Conservation (phyloP, 2,888 invertebrate genomes). For the Choreutis nemorana region DNA sequence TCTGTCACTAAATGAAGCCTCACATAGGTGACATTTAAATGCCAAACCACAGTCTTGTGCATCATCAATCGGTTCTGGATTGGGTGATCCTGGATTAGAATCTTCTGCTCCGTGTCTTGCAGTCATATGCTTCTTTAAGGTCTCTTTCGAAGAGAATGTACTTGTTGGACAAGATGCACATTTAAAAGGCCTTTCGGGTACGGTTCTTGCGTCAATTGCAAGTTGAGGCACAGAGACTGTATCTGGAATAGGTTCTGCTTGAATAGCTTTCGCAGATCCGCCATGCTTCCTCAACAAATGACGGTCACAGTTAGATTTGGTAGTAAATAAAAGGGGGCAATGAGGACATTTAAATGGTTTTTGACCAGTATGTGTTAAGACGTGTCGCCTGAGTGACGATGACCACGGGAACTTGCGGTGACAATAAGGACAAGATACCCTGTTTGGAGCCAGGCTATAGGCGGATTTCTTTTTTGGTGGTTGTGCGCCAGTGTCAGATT, state of each 20-base stretch:
- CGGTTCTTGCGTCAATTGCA: slow-evolving; percentile 63
- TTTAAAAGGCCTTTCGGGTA: slow-evolving; percentile 80
- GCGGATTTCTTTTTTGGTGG: slow-evolving; percentile 89
- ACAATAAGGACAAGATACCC: slow-evolving; percentile 93
- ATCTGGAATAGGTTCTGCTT: slow-evolving; percentile 44
- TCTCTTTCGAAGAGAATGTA: slow-evolving; percentile 81
- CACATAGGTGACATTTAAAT: slow-evolving; percentile 94
- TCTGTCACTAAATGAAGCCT: slow-evolving; percentile 82
- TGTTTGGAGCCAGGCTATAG: slow-evolving; percentile 93
- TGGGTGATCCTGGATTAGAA: slow-evolving; percentile 46
- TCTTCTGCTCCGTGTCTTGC: slow-evolving; percentile 71
- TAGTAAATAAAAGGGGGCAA: slow-evolving; percentile 93
- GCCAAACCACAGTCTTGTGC: slow-evolving; percentile 70
- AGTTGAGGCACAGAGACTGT: slow-evolving; percentile 25
- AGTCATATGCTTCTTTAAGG: slow-evolving; percentile 79
- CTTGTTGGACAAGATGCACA: slow-evolving; percentile 84
- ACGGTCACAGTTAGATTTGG: slow-evolving; percentile 96
- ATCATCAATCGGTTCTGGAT: slow-evolving; percentile 32
- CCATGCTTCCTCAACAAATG: slow-evolving; percentile 89
- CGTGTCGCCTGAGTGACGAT: slow-evolving; percentile 92
- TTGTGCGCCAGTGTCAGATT: slow-evolving; percentile 66
- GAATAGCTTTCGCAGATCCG: slow-evolving; percentile 50
- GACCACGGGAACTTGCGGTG: slow-evolving; percentile 96
- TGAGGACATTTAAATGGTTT: slow-evolving; percentile 96
- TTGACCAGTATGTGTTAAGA: slow-evolving; percentile 94